phyloP scores from a whole-genome alignment of 1,140 invertebrate species.

The Procambarus clarkii region DNA sequence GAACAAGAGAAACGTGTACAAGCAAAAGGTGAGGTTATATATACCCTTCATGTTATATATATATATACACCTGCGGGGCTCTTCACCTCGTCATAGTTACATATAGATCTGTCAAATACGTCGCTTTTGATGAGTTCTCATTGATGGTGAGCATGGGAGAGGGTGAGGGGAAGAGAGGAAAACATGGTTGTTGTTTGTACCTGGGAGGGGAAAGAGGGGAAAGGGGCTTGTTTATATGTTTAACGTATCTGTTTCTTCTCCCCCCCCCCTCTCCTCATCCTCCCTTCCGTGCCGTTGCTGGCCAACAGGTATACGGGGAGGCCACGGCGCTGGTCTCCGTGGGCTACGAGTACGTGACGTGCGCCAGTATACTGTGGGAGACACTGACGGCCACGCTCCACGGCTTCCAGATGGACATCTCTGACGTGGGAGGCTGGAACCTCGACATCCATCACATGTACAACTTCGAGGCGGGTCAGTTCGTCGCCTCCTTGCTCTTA shows the following conservation, averaged over 20 bases:
- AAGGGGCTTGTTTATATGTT: too few species aligned
- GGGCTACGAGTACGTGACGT: slow-evolving; percentile 95
- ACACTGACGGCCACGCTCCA: slow-evolving; percentile 93
- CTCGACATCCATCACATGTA: slow-evolving; percentile 98
- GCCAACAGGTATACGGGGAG: slow-evolving; percentile 85
- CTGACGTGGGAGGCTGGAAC: slow-evolving; percentile 97
- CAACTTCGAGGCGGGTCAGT: slow-evolving; percentile 89
- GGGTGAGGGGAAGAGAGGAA: too few species aligned
- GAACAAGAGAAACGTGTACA: slow-evolving; percentile 98
- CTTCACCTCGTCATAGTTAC: too few species aligned
- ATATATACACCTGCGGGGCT: too few species aligned
- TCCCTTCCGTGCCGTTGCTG: neutral
- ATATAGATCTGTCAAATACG: too few species aligned
- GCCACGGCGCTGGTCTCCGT: slow-evolving; percentile 88
- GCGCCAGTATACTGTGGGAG: slow-evolving; percentile 92
- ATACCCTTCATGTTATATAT: too few species aligned
- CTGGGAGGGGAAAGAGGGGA: too few species aligned
- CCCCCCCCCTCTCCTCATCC: too few species aligned
- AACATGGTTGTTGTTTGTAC: too few species aligned
- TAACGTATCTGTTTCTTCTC: too few species aligned
- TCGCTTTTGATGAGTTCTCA: too few species aligned
- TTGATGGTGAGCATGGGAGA: too few species aligned
- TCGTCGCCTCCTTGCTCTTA: slow-evolving; percentile 32
- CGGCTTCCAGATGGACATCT: slow-evolving; percentile 98
- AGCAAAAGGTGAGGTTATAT: slow-evolving; percentile 88